Percentiles rank a stretch among this genome's conserved stretches.
Evolutionary conservation across 2,113 vertebrate genomes (phyloP).

Genomic region (Cisticola juncidis): DNA sequence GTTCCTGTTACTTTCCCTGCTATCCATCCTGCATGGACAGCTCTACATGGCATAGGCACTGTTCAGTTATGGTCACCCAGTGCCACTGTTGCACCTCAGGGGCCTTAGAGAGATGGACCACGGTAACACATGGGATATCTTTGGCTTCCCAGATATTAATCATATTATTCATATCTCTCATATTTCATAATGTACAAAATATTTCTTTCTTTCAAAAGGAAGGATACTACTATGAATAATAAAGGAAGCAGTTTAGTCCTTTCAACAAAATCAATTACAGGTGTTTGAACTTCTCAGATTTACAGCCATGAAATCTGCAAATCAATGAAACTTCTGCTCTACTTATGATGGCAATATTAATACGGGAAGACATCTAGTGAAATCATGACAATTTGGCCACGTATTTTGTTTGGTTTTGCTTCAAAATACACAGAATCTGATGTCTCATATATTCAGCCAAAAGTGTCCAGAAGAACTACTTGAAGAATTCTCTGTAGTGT

Average conservation of each 20-base stretch:
- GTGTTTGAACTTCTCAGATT: not conserved
- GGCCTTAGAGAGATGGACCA: not conserved
- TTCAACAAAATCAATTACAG: not conserved
- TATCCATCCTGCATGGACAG: slow-evolving; percentile 87
- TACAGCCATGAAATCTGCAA: not conserved
- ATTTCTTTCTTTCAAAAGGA: not conserved
- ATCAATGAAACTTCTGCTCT: not conserved
- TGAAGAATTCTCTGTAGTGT: not conserved
- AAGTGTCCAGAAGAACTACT: not conserved
- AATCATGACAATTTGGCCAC: not conserved
- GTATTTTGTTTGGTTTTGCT: not conserved
- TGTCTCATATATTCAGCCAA: not conserved
- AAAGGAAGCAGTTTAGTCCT: not conserved
- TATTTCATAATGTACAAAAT: not conserved
- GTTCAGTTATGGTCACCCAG: not conserved
- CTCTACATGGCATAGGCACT: slow-evolving; percentile 79
- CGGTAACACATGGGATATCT: not conserved
- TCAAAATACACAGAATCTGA: not conserved
- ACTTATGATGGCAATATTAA: not conserved
- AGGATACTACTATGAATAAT: not conserved
- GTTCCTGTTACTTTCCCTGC: slow-evolving; percentile 89
- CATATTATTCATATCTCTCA: not conserved
- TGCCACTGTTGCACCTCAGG: not conserved
- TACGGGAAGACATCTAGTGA: not conserved
- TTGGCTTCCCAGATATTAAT: not conserved